phyloP scores from a whole-genome alignment of 2,797 vertebrate species.

The Lacerta viridis region DNA sequence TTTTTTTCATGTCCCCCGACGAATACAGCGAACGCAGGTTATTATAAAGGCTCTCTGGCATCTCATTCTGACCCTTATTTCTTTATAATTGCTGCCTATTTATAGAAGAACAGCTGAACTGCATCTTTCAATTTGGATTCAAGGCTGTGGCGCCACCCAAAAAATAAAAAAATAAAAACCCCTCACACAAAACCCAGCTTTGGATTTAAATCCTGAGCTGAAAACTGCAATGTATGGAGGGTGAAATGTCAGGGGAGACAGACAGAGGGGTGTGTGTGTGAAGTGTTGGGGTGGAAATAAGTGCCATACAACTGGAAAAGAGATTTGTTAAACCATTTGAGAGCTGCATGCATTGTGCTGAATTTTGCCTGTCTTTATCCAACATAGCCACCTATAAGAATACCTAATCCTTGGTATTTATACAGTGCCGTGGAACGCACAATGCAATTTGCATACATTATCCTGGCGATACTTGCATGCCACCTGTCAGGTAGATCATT shows the following conservation, averaged over 20 bases:
- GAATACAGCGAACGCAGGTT: constrained; percentile 67
- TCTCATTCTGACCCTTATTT: constrained; percentile 70
- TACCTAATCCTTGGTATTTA: not conserved
- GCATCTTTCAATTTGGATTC: constrained; percentile 57
- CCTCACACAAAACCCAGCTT: constrained; percentile 5
- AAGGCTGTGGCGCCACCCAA: constrained; percentile 53
- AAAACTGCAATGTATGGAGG: constrained; percentile 29
- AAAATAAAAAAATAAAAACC: not conserved
- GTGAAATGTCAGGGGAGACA: constrained; percentile 35
- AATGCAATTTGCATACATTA: not conserved
- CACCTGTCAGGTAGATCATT: not conserved
- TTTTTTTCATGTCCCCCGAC: constrained; percentile 64
- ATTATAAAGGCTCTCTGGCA: constrained; percentile 56
- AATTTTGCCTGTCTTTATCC: not conserved
- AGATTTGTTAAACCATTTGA: constrained; percentile 54
- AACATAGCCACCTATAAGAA: not conserved
- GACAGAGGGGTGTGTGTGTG: too few species aligned
- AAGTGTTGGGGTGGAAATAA: not conserved
- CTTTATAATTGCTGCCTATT: constrained; percentile 68
- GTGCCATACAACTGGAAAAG: constrained; percentile 35
- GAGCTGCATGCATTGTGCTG: not conserved
- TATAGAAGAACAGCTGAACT: constrained; percentile 68
- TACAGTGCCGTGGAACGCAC: not conserved
- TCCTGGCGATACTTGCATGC: not conserved
- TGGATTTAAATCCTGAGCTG: constrained; percentile 55